Conservation (phyloP, 2,888 invertebrate species). For the Notocelia uddmanniana region DNA sequence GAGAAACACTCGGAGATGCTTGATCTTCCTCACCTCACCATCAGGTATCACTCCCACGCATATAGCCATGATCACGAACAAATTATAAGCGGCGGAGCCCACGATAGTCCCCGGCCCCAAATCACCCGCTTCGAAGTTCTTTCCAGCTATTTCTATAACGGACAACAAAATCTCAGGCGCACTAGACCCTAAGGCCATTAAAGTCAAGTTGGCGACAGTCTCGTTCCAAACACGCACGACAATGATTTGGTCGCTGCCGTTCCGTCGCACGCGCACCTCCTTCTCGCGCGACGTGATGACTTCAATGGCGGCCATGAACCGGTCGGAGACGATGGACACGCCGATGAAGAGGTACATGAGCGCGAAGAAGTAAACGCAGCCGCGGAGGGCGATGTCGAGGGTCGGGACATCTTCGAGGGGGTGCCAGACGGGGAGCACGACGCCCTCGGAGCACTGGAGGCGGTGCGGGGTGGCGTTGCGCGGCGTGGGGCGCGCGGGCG, state of each 20-base stretch:
- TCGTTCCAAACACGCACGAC: slow-evolving; percentile 99
- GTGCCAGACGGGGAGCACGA: slow-evolving; percentile 95
- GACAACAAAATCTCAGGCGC: slow-evolving; percentile 99
- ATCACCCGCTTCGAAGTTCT: slow-evolving; percentile 97
- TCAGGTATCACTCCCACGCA: slow-evolving; percentile 97
- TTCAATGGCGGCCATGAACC: slow-evolving; percentile 99
- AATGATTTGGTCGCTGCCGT: slow-evolving; percentile 95
- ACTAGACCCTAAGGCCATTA: slow-evolving; percentile 99
- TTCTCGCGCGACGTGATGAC: slow-evolving; percentile 99
- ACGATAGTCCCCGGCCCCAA: slow-evolving; percentile 99
- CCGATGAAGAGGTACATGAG: slow-evolving; percentile 99
- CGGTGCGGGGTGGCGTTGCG: slow-evolving; percentile 72
- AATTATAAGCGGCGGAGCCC: slow-evolving; percentile 99
- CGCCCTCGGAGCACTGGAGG: slow-evolving; percentile 91
- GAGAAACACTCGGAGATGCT: slow-evolving; percentile 98
- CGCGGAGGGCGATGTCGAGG: slow-evolving; percentile 93
- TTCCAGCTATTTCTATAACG: slow-evolving; percentile 98
- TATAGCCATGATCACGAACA: slow-evolving; percentile 98
- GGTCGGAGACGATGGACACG: slow-evolving; percentile 99
- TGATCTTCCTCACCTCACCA: slow-evolving; percentile 96
- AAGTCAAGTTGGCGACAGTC: slow-evolving; percentile 98
- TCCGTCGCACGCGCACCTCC: slow-evolving; percentile 95
- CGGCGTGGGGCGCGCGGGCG: slow-evolving; percentile 70
- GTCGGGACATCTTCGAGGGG: slow-evolving; percentile 92
- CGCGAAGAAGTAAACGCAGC: slow-evolving; percentile 94